A percentile compares a stretch with the other conserved stretches of the same genome.
phyloP scores from a whole-genome alignment of 2,113 vertebrate genomes.

The Tetrax tetrax region DNA sequence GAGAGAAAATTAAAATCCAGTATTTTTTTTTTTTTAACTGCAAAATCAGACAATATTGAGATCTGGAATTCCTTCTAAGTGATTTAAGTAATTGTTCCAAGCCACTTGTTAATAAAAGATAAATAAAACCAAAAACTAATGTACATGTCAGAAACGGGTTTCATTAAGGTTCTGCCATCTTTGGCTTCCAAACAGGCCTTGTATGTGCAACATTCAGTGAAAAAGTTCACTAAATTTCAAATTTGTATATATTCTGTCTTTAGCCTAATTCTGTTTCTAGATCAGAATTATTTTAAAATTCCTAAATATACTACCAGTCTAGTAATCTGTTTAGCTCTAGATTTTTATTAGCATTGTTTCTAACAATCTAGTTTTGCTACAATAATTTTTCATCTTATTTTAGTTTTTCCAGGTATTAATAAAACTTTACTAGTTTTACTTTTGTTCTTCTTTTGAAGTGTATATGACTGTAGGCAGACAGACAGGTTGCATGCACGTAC shows the following conservation, averaged over 20 bases:
- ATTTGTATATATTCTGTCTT: conserved; percentile 1
- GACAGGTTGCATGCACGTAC: neutral
- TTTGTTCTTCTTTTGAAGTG: neutral
- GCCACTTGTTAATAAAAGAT: neutral
- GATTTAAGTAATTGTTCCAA: neutral
- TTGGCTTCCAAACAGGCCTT: neutral
- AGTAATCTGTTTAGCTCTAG: neutral
- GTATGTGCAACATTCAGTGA: neutral
- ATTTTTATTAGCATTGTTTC: neutral
- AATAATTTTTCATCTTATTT: conserved; percentile 32
- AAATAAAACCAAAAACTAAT: neutral
- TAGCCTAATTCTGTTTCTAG: conserved; percentile 33
- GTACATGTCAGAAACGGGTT: conserved; percentile 1
- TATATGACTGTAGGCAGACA: neutral
- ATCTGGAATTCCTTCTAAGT: neutral
- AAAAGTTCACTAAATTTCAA: conserved; percentile 27
- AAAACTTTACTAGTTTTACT: neutral
- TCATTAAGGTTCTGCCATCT: conserved; percentile 21
- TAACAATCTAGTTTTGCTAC: conserved; percentile 54
- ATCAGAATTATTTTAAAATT: neutral
- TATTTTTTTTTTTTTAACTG: neutral
- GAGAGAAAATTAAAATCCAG: neutral
- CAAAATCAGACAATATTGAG: neutral
- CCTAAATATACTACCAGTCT: neutral
- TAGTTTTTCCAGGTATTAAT: conserved; percentile 37